A percentile compares a stretch with the other conserved stretches of the same genome.
phyloP scores from a whole-genome alignment of 1,140 invertebrate genomes.

The Dendroctonus valens region DNA sequence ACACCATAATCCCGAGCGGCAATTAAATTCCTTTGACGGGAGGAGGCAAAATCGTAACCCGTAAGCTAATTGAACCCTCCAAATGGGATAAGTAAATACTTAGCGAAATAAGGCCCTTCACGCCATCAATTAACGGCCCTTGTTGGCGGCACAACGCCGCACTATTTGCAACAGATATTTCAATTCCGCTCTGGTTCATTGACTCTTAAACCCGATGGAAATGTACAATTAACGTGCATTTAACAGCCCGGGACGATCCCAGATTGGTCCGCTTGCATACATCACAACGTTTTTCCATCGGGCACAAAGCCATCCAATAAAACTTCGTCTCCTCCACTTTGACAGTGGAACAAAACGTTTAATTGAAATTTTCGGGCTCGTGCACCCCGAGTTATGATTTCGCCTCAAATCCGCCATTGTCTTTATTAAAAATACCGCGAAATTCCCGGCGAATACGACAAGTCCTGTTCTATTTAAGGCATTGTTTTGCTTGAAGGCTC shows the following conservation, averaged over 20 bases:
- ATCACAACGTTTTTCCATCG: too few species aligned
- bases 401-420: conserved; percentile 1
- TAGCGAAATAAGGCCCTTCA: conserved; percentile 12
- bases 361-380: neutral
- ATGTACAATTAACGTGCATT: too few species aligned
- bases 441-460: neutral
- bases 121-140: neutral
- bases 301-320: too few species aligned
- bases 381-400: conserved; percentile 2
- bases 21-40: conserved; percentile 24
- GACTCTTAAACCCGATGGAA: too few species aligned
- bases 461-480: conserved; percentile 6
- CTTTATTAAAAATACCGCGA: conserved; percentile 10
- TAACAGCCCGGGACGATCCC: too few species aligned
- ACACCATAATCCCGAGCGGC: conserved; percentile 8
- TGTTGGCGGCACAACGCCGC: neutral
- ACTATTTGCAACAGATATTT: too few species aligned
- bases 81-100: conserved; percentile 23
- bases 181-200: too few species aligned
- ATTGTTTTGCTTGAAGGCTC: conserved; percentile 9
- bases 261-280: too few species aligned
- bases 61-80: conserved; percentile 15
- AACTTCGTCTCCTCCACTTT: too few species aligned
- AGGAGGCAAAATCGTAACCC: conserved; percentile 17
- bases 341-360: neutral